phyloP scores from a whole-genome alignment of 1,140 invertebrate genomes.

The Prorops nasuta region DNA sequence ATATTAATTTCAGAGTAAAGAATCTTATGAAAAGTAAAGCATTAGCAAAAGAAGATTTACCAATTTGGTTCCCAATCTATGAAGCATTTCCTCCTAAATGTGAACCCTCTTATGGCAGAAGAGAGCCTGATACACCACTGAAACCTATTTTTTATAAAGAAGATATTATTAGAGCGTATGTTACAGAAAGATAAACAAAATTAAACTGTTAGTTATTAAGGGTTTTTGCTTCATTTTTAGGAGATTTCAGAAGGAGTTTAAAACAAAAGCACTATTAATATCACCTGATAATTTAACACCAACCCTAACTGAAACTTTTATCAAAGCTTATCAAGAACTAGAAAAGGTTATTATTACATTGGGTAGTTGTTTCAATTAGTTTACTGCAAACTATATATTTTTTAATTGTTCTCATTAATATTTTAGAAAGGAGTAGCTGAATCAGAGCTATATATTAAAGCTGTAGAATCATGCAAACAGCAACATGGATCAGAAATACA shows the following conservation, averaged over 20 bases:
- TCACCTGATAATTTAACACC: conserved; percentile 52
- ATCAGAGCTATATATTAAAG: conserved; percentile 13
- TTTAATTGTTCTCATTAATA: not conserved
- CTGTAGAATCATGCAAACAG: conserved; percentile 13
- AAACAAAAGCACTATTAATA: conserved; percentile 57
- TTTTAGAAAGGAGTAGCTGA: conserved; percentile 10
- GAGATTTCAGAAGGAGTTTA: conserved; percentile 62
- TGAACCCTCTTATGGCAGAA: conserved; percentile 71
- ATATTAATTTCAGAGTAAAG: conserved; percentile 63
- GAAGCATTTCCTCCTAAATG: conserved; percentile 80
- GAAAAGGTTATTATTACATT: conserved; percentile 45
- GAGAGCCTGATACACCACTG: conserved; percentile 60
- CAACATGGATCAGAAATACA: not conserved
- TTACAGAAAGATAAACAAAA: too few species aligned
- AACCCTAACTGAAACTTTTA: conserved; percentile 64
- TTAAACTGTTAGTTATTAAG: conserved; percentile 10
- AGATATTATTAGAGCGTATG: conserved; percentile 80
- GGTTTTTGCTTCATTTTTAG: conserved; percentile 51
- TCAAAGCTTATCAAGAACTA: conserved; percentile 59
- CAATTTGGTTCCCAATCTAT: conserved; percentile 89
- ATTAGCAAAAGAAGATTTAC: conserved; percentile 73
- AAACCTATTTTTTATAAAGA: conserved; percentile 80
- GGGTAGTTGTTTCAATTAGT: too few species aligned
- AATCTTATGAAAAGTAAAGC: conserved; percentile 74
- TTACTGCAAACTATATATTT: too few species aligned